phyloP scores from a whole-genome alignment of 2,888 invertebrate species.

The Zygaena filipendulae region DNA sequence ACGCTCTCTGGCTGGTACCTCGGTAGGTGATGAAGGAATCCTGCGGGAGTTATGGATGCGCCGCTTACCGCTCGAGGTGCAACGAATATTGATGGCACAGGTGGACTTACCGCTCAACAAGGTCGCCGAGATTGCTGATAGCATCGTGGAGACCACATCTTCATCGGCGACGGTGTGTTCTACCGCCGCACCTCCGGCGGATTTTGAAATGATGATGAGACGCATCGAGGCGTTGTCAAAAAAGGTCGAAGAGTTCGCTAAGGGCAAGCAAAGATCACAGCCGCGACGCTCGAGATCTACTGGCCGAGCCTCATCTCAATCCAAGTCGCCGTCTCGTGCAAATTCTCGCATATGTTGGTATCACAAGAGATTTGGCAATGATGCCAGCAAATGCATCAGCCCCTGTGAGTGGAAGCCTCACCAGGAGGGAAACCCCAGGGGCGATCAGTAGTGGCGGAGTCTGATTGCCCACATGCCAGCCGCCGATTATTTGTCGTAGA shows the following conservation, averaged over 20 bases:
- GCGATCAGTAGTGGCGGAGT: conserved; percentile 11
- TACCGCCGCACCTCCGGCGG: neutral
- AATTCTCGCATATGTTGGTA: no score
- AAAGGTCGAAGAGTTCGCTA: conserved; percentile 3
- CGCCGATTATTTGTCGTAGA: conserved; percentile 10
- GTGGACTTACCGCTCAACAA: conserved; percentile 5
- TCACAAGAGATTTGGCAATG: conserved; percentile 6
- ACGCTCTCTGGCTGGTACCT: conserved; percentile 5
- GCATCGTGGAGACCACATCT: neutral
- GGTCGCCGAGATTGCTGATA: conserved; percentile 3
- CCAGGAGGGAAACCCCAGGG: conserved; percentile 8
- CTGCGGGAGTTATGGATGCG: conserved; percentile 9
- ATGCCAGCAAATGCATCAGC: conserved; percentile 3
- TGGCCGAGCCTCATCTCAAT: neutral
- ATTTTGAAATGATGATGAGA: neutral
- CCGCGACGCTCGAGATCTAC: no score
- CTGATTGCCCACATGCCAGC: conserved; percentile 5
- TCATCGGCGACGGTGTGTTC: neutral
- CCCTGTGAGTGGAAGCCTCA: conserved; percentile 9
- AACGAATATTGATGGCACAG: conserved; percentile 9
- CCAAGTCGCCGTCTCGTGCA: neutral
- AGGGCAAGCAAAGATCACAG: no score
- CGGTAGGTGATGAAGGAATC: conserved; percentile 4
- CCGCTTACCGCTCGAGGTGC: conserved; percentile 7
- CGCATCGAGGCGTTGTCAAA: no score